Conservation (phyloP, 2,113 vertebrate genomes). For the Scalopus aquaticus region DNA sequence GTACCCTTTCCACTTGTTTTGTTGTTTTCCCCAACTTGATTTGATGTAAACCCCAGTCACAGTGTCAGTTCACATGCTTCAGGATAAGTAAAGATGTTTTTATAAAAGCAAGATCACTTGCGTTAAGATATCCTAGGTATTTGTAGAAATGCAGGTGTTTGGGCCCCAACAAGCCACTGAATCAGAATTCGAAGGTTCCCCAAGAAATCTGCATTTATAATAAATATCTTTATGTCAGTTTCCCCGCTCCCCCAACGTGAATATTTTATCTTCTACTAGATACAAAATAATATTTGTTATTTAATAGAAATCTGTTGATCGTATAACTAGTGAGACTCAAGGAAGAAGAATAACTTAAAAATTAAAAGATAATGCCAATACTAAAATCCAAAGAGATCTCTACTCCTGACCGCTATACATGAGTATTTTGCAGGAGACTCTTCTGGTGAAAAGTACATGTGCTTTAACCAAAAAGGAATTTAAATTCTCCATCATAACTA, state of each 20-base stretch:
- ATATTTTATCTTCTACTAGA: neutral
- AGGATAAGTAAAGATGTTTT: constrained; percentile 4
- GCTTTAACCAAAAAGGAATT: neutral
- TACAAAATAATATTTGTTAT: neutral
- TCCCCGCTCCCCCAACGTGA: neutral
- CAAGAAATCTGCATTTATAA: neutral
- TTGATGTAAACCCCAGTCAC: neutral
- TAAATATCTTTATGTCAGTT: neutral
- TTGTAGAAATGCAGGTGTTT: neutral
- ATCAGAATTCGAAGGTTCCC: neutral
- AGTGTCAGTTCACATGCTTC: neutral
- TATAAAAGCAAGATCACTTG: neutral
- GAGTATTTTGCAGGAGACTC: neutral
- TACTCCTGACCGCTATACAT: neutral
- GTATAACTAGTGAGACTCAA: neutral
- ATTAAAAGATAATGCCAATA: neutral
- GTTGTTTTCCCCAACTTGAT: neutral
- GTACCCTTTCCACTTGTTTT: neutral
- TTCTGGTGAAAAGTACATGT: neutral
- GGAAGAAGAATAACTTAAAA: neutral
- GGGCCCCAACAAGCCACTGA: neutral
- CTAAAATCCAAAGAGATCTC: neutral
- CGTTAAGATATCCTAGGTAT: neutral
- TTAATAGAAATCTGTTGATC: neutral
- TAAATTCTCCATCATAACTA: neutral